Base-by-base conservation (phyloP, 2,113 vertebrate species). In the Spermophilus dauricus region DNA sequence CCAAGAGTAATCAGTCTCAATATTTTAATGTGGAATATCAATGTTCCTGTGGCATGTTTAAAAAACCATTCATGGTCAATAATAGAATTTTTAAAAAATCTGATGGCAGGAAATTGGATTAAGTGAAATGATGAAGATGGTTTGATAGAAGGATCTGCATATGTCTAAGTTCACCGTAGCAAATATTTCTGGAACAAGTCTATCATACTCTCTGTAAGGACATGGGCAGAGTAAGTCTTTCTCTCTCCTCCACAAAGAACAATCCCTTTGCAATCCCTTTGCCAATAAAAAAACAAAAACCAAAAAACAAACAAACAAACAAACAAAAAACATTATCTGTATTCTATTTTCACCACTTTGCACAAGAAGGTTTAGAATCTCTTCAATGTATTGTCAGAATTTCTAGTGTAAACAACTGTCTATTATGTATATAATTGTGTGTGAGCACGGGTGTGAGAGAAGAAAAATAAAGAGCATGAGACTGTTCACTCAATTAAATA, bases 401-500 rank as follows among this genome's bases (percentile, higher is more conserved):
- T 94, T 93, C 63, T 61, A 56, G 30, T 48, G 93, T 93, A 58
- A 45, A 30, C 32, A 45, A 89, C 69, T 82, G 37, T 67, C 48
- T 26, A 61, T 51, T 26, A 61, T 51, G 30, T 42, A 76, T 76
- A 3, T 85, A 61, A 37, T 42, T 83, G 88, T 76, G 51, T 89
- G 17, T 86, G 56, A 11, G 16, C 8, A 9, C 34, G 13, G 42
- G 61, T 17, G 24, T 39, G 24, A 51, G 17, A 65, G 7, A 42
- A 14, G 67, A 34, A 37, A 48, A 91, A 24, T 61, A 39, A 56
- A 72, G 42, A 82, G 3, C 75, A 42, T 34, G 39, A 56, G 13
- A n/a, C 10, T 82, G 11, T 78, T 61, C 56, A 91, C 95, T 93
- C 86, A 91, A 91, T 89, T 91, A 96, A 95, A 77, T 81, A 82